Evolutionary conservation across 2,113 vertebrate species (phyloP).

Genomic region (Nothoprocta pentlandii): DNA sequence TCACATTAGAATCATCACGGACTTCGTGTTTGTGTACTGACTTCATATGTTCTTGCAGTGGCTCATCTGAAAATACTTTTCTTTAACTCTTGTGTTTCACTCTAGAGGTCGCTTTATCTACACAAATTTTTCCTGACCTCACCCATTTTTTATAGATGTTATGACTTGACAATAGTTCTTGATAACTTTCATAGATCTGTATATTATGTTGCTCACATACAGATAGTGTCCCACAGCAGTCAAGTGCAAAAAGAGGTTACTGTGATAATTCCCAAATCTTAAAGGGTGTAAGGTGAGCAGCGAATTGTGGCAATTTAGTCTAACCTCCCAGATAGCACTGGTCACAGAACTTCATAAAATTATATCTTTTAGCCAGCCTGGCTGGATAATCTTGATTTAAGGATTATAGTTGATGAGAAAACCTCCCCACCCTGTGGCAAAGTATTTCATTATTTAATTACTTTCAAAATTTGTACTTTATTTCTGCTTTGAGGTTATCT

Average conservation of each 20-base stretch:
- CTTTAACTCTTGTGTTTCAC: neutral
- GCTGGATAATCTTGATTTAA: slow-evolving; percentile 2
- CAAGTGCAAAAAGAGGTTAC: neutral
- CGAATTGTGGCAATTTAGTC: neutral
- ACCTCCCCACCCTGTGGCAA: neutral
- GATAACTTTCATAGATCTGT: neutral
- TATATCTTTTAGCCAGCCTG: neutral
- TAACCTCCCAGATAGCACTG: neutral
- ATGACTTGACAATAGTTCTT: neutral
- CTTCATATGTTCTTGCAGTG: neutral
- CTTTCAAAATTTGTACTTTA: neutral
- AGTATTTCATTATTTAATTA: neutral
- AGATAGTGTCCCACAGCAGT: neutral
- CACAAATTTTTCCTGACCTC: neutral
- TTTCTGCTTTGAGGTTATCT: neutral
- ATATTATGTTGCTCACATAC: neutral
- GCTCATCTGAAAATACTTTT: slow-evolving; percentile 7
- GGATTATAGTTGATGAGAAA: neutral
- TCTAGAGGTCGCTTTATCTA: neutral
- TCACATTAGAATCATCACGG: slow-evolving; percentile 39
- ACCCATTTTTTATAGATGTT: neutral
- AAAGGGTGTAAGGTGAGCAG: neutral
- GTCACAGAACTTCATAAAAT: neutral
- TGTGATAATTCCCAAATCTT: neutral
- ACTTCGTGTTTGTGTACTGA: slow-evolving; percentile 6